Base-by-base conservation (phyloP, 2,888 invertebrate genomes). In the Melanophora roralis region DNA sequence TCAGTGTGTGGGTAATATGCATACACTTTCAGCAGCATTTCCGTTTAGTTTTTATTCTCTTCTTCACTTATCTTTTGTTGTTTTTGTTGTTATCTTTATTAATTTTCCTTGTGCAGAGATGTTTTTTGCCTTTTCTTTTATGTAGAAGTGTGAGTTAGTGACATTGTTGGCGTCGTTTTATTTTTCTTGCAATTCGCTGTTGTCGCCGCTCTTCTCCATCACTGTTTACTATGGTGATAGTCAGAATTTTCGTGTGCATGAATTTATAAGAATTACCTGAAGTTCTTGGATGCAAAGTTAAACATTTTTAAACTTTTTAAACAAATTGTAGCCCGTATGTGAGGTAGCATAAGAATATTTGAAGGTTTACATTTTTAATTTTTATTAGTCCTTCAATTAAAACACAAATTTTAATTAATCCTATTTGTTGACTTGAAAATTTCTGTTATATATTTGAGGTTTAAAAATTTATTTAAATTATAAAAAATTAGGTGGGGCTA, bases 31-130 rank as follows among this genome's bases (percentile, higher is more conserved):
- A 76, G 68, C 67, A 76, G 79, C 76, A 80, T 75, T 80, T 80
- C 79, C 79, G 79, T 75, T 77, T 68, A 40, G 64, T 73, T 79
- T 81, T 81, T 40, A 74, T 79, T 51, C 81, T 83, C 76, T 65
- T 64, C 65, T 75, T 75, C 75, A 19, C 40, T 34, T 57, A 53
- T 53, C 36, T 43, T 69, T 57, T 40, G 47, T 47, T 64, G 16
- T 43, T n/a, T n/a, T n/a, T 43, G 38, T 12, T 55, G 55, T 36
- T 19, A 59, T 62, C 27, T 51, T 59, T 21, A 43, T 60, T 27
- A 60, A 55, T 43, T 59, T 71, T 65, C 59, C 74, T 62, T 67
- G 68, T 74, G 47, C 57, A 65, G 65, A 65, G 32, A 49, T 40
- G 49, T 64, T 49, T 57, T 73, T 27, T 27, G 3, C 6, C 6